These are phyloP conservation scores for Trematomus bernacchii DNA, from an alignment of 2,797 vertebrate species.

Conservation along the genomic window DNA sequence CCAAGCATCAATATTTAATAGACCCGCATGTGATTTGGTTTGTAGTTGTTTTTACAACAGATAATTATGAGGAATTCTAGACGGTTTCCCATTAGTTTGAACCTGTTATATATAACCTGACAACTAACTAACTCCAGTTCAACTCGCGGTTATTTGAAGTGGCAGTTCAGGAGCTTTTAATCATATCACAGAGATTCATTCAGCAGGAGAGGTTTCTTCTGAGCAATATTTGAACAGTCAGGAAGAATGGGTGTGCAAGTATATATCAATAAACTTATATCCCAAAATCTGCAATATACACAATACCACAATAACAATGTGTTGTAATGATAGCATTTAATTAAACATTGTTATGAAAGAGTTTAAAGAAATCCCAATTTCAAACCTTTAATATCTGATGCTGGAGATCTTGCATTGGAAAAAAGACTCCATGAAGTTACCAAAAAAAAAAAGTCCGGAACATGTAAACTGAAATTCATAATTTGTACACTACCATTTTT, in stretches of 20 bases:
- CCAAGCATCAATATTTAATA: conserved; percentile 7
- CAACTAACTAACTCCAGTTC: background rate
- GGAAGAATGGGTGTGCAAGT: too few species aligned
- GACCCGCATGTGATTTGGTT: conserved; percentile 13
- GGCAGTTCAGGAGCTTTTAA: background rate
- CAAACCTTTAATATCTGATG: too few species aligned
- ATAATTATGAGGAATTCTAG: conserved; percentile 1
- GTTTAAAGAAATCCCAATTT: too few species aligned
- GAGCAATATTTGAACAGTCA: background rate
- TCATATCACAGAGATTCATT: background rate
- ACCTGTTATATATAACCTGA: background rate
- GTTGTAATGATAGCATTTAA: background rate
- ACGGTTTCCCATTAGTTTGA: background rate
- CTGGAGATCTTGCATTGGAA: too few species aligned
- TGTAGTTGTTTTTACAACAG: background rate
- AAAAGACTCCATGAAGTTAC: too few species aligned
- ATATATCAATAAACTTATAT: background rate
- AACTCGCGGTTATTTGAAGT: background rate
- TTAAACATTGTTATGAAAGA: too few species aligned
- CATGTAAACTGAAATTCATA: too few species aligned
- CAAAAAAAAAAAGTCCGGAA: too few species aligned
- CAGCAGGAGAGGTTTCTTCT: background rate
- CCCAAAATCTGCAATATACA: background rate
- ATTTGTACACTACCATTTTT: too few species aligned
- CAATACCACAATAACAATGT: background rate